Percentiles rank a stretch among this genome's conserved stretches.
phyloP scores from a whole-genome alignment of 2,797 vertebrate species.

The Parauchenoglanis punctatus region DNA sequence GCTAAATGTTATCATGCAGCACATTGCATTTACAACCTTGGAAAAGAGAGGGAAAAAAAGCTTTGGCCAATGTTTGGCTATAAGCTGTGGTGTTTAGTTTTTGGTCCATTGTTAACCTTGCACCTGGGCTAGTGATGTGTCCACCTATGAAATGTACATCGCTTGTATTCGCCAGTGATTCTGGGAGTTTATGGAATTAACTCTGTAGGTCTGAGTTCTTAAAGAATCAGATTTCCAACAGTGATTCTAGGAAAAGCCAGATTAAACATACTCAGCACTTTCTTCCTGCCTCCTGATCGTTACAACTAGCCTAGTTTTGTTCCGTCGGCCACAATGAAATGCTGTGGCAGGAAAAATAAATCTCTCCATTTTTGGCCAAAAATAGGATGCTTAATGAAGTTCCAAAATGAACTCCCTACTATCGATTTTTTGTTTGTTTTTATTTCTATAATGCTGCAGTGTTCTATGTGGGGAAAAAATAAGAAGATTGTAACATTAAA shows the following conservation, averaged over 20 bases:
- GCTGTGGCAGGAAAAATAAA: slow-evolving; percentile 33
- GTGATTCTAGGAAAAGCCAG: slow-evolving; percentile 1
- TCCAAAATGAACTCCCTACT: slow-evolving; percentile 8
- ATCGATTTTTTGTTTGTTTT: background rate
- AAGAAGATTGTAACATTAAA: background rate
- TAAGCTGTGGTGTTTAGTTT: background rate
- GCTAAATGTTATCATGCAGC: background rate
- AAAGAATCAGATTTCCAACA: background rate
- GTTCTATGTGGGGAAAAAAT: background rate
- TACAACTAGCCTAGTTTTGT: slow-evolving; percentile 6
- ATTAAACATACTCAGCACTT: slow-evolving; percentile 11
- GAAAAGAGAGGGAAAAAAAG: background rate
- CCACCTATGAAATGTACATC: background rate
- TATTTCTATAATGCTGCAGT: background rate
- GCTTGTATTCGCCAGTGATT: background rate
- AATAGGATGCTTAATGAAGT: slow-evolving; percentile 28
- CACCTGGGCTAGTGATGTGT: background rate
- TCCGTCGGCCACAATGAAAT: background rate
- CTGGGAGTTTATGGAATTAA: background rate
- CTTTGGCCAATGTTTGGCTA: background rate
- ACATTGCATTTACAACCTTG: background rate
- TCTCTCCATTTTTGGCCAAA: slow-evolving; percentile 18
- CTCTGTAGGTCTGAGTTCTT: background rate
- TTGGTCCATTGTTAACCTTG: background rate
- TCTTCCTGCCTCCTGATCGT: background rate